Conservation (phyloP, 1,140 invertebrate genomes). For the Nephila pilipes region DNA sequence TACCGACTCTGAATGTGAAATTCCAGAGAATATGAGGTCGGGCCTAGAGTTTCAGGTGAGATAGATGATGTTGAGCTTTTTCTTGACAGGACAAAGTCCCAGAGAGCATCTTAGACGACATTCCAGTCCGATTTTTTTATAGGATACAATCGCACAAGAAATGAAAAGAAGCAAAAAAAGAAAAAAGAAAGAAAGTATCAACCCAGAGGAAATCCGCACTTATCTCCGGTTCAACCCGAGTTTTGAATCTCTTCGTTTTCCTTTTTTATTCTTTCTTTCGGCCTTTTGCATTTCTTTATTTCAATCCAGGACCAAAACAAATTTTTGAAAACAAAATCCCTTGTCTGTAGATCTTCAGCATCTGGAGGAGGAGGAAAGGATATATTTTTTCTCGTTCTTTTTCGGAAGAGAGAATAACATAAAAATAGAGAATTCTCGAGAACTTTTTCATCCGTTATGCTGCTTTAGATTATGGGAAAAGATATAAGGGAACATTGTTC, state of each 20-base stretch:
- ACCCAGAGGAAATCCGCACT: constrained; percentile 59
- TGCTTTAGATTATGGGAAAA: constrained; percentile 1
- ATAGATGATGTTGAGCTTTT: constrained; percentile 56
- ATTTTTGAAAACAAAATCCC: constrained; percentile 50
- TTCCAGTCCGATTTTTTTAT: constrained; percentile 42
- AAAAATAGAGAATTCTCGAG: not conserved
- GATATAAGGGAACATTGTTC: not conserved
- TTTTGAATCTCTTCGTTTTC: constrained; percentile 15
- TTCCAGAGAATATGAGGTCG: constrained; percentile 31
- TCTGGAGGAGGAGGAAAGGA: not conserved
- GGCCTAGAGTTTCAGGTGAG: constrained; percentile 19
- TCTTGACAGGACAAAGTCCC: constrained; percentile 55
- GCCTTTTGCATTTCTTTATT: constrained; percentile 30
- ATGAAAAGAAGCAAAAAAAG: constrained; percentile 32
- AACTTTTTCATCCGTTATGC: not conserved
- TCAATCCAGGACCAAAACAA: constrained; percentile 28
- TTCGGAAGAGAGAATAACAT: not conserved
- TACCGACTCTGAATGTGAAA: constrained; percentile 11
- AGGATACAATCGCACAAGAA: constrained; percentile 18
- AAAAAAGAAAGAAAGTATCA: not conserved
- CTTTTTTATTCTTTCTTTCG: not conserved
- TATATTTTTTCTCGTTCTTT: constrained; percentile 1
- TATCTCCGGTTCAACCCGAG: constrained; percentile 59
- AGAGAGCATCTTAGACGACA: constrained; percentile 17
- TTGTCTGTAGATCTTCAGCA: constrained; percentile 39